phyloP scores from a whole-genome alignment of 2,888 invertebrate genomes.

The Phymatocera aterrima region DNA sequence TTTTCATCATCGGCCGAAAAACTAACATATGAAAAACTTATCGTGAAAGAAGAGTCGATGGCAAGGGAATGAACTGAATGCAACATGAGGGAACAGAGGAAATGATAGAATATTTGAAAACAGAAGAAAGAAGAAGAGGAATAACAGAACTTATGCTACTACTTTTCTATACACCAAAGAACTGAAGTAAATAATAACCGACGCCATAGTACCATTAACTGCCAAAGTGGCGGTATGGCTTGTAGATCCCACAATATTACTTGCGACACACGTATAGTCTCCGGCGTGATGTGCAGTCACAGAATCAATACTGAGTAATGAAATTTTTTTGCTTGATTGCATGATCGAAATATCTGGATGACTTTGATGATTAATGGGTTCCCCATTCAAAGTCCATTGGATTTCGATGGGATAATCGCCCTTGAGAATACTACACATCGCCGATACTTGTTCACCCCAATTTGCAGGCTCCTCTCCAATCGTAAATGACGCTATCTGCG shows the following conservation, averaged over 20 bases:
- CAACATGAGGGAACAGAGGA: constrained; percentile 1
- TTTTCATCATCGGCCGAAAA: background rate
- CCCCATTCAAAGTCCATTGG: constrained; percentile 79
- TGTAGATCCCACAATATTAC: constrained; percentile 75
- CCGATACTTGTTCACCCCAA: constrained; percentile 85
- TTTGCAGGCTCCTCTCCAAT: constrained; percentile 85
- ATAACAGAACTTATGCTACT: background rate
- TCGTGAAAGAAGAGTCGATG: background rate
- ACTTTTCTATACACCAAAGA: constrained; percentile 32
- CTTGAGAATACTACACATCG: constrained; percentile 84
- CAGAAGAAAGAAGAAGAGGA: background rate
- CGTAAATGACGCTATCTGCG: constrained; percentile 82
- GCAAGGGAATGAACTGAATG: background rate
- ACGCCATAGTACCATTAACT: constrained; percentile 74
- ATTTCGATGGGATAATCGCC: constrained; percentile 89
- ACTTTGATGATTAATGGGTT: constrained; percentile 58
- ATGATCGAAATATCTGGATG: constrained; percentile 67
- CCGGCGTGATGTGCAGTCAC: constrained; percentile 74
- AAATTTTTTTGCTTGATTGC: constrained; percentile 69
- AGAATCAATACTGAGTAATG: constrained; percentile 74
- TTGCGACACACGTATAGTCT: constrained; percentile 75
- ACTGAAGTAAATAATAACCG: constrained; percentile 11
- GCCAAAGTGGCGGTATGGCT: constrained; percentile 74
- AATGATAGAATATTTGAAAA: background rate
- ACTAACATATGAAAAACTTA: background rate